Evolutionary conservation across 2,797 vertebrate genomes (phyloP).

Genomic region (Sebastes dallii): DNA sequence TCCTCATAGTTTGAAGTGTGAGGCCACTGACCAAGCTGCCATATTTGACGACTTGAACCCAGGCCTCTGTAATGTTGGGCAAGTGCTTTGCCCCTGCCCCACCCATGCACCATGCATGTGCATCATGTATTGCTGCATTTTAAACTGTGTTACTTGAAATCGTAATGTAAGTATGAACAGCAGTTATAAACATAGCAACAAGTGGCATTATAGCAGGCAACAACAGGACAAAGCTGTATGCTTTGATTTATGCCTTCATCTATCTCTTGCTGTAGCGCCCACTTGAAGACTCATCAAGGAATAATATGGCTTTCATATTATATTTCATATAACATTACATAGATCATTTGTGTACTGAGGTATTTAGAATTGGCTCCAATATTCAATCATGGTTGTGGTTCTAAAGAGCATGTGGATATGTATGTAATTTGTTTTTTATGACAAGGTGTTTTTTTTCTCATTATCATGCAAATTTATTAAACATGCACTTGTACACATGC

Average conservation of each 20-base stretch:
- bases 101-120: not conserved
- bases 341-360: not conserved
- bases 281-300: not conserved
- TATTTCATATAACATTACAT: not conserved
- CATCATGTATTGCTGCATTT: not conserved
- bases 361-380: not conserved
- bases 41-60: not conserved
- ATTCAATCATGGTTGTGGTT: not conserved
- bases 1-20: not conserved
- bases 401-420: not conserved
- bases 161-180: not conserved
- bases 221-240: not conserved
- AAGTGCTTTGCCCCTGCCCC: not conserved
- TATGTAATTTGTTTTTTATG: fast-evolving
- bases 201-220: not conserved
- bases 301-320: not conserved
- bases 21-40: not conserved
- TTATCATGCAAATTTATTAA: not conserved
- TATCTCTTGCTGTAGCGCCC: not conserved
- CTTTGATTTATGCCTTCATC: not conserved
- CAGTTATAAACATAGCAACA: not conserved
- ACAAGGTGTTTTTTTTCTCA: not conserved
- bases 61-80: not conserved
- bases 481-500: not conserved
- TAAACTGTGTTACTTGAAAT: not conserved